Percentiles rank a stretch among this genome's conserved stretches.
Conservation (phyloP, 2,888 invertebrate genomes). For the Ecdyonurus torrentis region DNA sequence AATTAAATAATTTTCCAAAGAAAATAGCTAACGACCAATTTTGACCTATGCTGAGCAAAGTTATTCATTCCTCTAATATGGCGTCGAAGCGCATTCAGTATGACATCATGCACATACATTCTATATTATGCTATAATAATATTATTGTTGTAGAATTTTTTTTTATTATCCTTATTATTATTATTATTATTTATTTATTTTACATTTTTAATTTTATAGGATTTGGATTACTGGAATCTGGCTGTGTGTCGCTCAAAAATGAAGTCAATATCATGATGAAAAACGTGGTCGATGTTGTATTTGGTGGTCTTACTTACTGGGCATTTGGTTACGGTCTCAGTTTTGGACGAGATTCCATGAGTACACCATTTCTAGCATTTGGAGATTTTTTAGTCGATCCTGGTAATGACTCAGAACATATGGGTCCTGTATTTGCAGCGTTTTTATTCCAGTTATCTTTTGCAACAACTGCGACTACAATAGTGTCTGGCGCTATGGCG, state of each 20-base stretch:
- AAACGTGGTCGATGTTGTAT: conserved; percentile 80
- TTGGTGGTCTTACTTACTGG: conserved; percentile 90
- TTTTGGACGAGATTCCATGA: conserved; percentile 55
- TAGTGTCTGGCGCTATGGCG: conserved; percentile 89
- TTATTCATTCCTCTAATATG: too few relatives aligned
- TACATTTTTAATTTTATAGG: too few relatives aligned
- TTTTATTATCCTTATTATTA: too few relatives aligned
- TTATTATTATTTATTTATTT: too few relatives aligned
- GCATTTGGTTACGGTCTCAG: conserved; percentile 85
- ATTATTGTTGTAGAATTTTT: too few relatives aligned
- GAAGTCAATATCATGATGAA: conserved; percentile 98
- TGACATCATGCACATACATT: too few relatives aligned
- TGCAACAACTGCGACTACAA: conserved; percentile 79
- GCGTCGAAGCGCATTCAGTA: too few relatives aligned
- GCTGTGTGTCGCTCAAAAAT: conserved; percentile 82
- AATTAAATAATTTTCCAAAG: too few relatives aligned
- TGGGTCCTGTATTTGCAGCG: conserved; percentile 74
- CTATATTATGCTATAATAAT: too few relatives aligned
- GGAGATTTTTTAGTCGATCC: conserved; percentile 75
- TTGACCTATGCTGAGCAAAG: too few relatives aligned
- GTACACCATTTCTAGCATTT: conserved; percentile 65
- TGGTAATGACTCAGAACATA: conserved; percentile 37
- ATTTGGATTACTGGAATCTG: conserved; percentile 86
- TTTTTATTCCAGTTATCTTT: conserved; percentile 84
- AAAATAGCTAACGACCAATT: too few relatives aligned